These are phyloP conservation scores for Mechanitis mazaeus DNA, from an alignment of 2,888 invertebrate species.

Conservation along the genomic window DNA sequence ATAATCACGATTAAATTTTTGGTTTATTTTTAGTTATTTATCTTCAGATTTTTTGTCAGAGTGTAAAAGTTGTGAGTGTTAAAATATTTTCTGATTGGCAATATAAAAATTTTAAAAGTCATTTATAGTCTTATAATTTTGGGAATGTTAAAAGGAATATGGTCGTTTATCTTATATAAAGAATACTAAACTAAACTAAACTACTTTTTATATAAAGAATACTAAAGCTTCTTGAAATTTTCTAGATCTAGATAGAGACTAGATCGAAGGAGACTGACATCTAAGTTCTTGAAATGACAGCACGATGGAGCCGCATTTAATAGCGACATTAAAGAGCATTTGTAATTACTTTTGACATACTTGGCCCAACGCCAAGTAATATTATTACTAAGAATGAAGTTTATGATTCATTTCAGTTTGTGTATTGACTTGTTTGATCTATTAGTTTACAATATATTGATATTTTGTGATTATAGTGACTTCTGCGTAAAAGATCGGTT, in stretches of 20 bases:
- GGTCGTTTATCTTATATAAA: no score
- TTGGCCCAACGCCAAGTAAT: slow-evolving; percentile 16
- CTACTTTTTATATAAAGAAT: no score
- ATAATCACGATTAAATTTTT: no score
- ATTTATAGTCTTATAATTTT: no score
- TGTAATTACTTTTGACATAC: slow-evolving; percentile 17
- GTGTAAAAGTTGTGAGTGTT: no score
- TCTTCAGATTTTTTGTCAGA: no score
- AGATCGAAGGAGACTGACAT: slow-evolving; percentile 1
- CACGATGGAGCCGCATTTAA: not conserved
- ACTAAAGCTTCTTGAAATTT: no score
- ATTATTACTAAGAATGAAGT: slow-evolving; percentile 12
- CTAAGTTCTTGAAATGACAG: not conserved
- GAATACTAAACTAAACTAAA: no score
- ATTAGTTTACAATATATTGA: not conserved
- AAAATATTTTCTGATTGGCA: no score
- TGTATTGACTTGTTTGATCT: slow-evolving; percentile 3
- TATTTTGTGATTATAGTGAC: not conserved
- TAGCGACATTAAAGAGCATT: not conserved
- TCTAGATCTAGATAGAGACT: not conserved
- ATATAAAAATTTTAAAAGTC: no score
- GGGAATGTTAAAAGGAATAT: no score
- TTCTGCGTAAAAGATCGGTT: not conserved
- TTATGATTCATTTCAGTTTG: slow-evolving; percentile 11
- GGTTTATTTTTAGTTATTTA: no score